Evolutionary conservation across 1,140 invertebrate species (phyloP), one percentile per base, ranked within the genome.

Genomic region (Nephotettix cincticeps): DNA sequence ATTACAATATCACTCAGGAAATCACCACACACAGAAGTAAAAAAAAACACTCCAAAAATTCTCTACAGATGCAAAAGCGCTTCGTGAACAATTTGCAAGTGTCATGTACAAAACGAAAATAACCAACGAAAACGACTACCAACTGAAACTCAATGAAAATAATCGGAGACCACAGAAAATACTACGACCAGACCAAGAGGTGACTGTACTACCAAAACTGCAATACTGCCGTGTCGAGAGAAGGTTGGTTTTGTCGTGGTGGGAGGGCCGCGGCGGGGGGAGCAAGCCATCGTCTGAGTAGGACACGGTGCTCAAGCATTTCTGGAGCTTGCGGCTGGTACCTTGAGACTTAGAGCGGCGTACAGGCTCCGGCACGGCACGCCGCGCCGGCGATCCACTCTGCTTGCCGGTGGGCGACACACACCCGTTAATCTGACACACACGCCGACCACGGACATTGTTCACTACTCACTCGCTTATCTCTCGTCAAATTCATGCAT

Each of bases 181-280:
- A 64, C 30, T 32, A 64, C 28, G 30, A 64, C 30, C 30, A 64
- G 25, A 61, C 17, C 1, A 21, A 45, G 17, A 76, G 77, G 80
- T 81, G 80, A 80, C 80, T 81, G 89, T 93, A 92, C 90, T 93
- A 93, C 91, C 92, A 90, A 93, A 93, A 90, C 91, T 93, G 90
- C 89, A 92, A 92, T 93, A 94, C 87, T 93, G 92, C 86, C 92
- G 89, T 84, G 91, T 89, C 84, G 87, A 86, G 80, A 89, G 87
- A 82, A 90, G 85, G 83, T 86, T 88, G 84, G 80, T 79, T 79
- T 83, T 80, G 80, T 72, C 68, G 80, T 79, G 81, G 82, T 82
- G 80, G 77, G 82, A 79, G 80, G 82, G 82, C 83, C 82, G 82
- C 79, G 78, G 79, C 78, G 78, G 75, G 75, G 81, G 78, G 67